phyloP scores from a whole-genome alignment of 2,113 vertebrate species.

The Ictalurus punctatus region DNA sequence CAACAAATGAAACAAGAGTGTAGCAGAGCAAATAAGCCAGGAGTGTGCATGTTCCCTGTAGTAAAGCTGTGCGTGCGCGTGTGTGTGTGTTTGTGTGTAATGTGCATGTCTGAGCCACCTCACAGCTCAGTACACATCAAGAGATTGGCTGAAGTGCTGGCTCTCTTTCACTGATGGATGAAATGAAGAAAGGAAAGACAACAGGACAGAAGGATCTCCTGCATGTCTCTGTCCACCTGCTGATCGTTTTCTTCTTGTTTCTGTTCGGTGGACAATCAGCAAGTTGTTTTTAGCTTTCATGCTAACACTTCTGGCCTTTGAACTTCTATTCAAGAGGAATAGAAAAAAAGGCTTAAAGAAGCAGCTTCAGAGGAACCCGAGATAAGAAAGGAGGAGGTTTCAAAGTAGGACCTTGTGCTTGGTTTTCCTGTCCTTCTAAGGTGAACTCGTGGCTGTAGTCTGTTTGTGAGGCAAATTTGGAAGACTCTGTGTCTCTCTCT shows the following conservation, averaged over 20 bases:
- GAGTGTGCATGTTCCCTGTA: constrained; percentile 34
- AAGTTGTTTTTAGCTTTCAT: not conserved
- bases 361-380: not conserved
- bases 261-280: not conserved
- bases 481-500: not conserved
- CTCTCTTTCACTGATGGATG: constrained; percentile 3
- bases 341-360: not conserved
- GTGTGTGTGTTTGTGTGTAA: constrained; percentile 24
- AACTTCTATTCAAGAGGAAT: not conserved
- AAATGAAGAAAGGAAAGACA: constrained; percentile 3
- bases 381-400: not conserved
- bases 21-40: constrained; percentile 36
- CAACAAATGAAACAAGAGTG: constrained; percentile 45
- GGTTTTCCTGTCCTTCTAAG: constrained; percentile 32
- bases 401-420: not conserved
- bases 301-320: not conserved
- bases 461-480: constrained; percentile 7
- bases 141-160: constrained; percentile 30
- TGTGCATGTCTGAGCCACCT: constrained; percentile 6
- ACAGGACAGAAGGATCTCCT: constrained; percentile 9
- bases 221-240: not conserved
- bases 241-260: not conserved
- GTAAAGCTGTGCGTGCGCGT: constrained; percentile 14
- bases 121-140: not conserved
- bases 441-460: constrained; percentile 28